Percentiles rank a stretch among this genome's conserved stretches.
Evolutionary conservation across 2,113 vertebrate genomes (phyloP).

Genomic region (Orcinus orca): DNA sequence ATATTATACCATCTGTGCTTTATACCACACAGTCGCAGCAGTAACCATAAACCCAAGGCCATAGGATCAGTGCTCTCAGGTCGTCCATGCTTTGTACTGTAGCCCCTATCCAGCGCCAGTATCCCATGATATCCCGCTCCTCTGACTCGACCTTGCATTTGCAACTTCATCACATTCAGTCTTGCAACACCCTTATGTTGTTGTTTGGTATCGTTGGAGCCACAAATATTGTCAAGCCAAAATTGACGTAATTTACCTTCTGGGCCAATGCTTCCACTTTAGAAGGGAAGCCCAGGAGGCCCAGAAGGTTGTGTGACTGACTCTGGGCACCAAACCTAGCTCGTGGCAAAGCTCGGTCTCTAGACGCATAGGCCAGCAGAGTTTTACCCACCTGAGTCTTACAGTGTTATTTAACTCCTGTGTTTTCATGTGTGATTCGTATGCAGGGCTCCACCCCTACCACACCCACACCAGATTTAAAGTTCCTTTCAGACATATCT

Average conservation of each 20-base stretch:
- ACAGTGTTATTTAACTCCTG: background rate
- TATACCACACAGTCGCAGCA: background rate
- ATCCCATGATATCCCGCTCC: rapidly evolving
- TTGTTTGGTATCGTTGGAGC: background rate
- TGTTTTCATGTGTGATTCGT: background rate
- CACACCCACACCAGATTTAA: background rate
- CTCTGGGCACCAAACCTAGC: background rate
- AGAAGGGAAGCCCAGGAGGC: background rate
- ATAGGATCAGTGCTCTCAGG: background rate
- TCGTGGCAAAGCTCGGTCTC: background rate
- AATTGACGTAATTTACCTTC: background rate
- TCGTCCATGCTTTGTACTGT: rapidly evolving
- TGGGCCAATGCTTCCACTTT: background rate
- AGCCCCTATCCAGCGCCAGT: background rate
- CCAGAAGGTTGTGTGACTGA: background rate
- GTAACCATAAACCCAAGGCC: background rate
- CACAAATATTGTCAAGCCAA: background rate
- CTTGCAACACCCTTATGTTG: background rate
- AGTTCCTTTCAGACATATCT: background rate
- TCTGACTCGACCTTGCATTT: background rate
- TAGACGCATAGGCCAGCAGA: background rate
- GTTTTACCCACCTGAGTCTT: background rate
- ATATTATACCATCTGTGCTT: no score
- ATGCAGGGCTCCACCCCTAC: background rate
- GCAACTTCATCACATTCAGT: background rate